Evolutionary conservation across 2,888 invertebrate species (phyloP), one percentile per base, ranked within the genome.

Genomic region (Trachelus stipa): DNA sequence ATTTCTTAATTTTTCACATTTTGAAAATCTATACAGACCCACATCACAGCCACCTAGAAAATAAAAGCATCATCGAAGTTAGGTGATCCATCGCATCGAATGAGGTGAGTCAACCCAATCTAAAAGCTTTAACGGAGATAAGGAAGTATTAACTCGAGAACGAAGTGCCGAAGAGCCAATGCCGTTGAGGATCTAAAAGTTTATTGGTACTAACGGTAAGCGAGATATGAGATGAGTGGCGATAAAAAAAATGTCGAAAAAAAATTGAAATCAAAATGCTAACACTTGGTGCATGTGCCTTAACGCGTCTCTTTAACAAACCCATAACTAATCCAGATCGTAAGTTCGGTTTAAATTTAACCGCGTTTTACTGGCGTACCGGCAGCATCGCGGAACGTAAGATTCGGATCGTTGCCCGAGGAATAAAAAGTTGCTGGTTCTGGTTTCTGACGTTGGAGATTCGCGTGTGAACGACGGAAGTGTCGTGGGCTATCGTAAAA

Each of bases 271-370:
- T 56, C 56, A 56, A 23, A 56, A 56, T 6, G 23, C 31, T 2
- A 30, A 34, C 30, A 71, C 71, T 71, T 71, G 31, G 31, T 23
- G 34, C 71, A 34, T 11, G 9, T 12, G 12, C 30, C 71, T 71
- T 30, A 71, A 23, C 12, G 71, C 71, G 68, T 68, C 77, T 74
- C 76, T 80, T 82, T 78, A 80, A 81, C 79, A 81, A 80, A 80
- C 80, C 82, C 79, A 81, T 78, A 82, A 82, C 81, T 78, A 78
- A 81, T 78, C 75, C 56, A 69, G 73, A 81, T 80, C 81, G 80
- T 80, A 80, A 81, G 74, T 81, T 81, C 75, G 81, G 78, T 78
- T 80, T 81, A 80, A 80, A 81, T 79, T 80, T 81, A 80, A 80
- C 77, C 76, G 77, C 74, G 75, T 68, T 71, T 71, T 71, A 71